A percentile compares a stretch with the other conserved stretches of the same genome.
phyloP scores from a whole-genome alignment of 2,797 vertebrate species.

The Gobio occitaniae region DNA sequence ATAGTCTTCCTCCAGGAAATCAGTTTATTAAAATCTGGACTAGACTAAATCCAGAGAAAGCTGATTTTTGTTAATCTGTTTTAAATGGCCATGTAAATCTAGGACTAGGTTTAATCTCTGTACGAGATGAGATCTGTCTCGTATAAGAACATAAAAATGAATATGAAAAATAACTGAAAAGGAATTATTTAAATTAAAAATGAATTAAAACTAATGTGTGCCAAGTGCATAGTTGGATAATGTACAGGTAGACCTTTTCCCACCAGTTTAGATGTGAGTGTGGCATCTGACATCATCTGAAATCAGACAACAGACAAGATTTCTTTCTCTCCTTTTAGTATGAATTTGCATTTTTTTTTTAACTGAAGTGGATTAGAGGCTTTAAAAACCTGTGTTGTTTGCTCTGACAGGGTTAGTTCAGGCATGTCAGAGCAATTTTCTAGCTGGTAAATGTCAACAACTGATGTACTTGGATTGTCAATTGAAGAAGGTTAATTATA shows the following conservation, averaged over 20 bases:
- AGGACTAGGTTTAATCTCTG: no score
- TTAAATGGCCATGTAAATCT: no score
- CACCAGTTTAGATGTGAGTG: neutral
- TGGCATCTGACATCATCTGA: neutral
- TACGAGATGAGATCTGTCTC: no score
- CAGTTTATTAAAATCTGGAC: no score
- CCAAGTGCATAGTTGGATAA: neutral
- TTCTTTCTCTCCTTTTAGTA: neutral
- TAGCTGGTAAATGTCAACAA: neutral
- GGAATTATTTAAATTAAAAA: neutral
- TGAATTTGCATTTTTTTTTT: neutral
- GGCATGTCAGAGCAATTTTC: neutral
- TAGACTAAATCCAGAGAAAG: no score
- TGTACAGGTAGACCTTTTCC: neutral
- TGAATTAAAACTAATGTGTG: neutral
- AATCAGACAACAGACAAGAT: neutral
- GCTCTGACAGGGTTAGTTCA: neutral
- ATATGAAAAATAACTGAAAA: neutral
- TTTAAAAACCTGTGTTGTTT: neutral
- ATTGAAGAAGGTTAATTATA: neutral
- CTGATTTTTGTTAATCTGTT: no score
- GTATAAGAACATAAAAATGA: neutral
- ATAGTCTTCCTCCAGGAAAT: no score
- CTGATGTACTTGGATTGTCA: conserved; percentile 1
- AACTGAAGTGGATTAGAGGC: neutral